A percentile compares a stretch with the other conserved stretches of the same genome.
These are phyloP conservation scores for Sparus aurata DNA, from an alignment of 2,797 vertebrate species.

Conservation along the genomic window DNA sequence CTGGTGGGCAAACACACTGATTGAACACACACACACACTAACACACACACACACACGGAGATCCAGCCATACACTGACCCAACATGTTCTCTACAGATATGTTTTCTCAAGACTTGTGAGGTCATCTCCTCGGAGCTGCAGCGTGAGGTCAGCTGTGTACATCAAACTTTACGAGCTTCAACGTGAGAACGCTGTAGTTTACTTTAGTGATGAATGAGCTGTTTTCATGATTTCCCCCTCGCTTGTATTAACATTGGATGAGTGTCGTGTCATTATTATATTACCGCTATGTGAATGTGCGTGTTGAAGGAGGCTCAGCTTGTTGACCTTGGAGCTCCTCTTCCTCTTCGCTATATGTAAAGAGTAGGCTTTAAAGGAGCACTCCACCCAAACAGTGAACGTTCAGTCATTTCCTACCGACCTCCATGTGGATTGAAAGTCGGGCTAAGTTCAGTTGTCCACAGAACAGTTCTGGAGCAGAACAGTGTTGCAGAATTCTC, in stretches of 20 bases:
- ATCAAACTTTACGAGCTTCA: constrained; percentile 13
- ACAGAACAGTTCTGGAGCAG: no score
- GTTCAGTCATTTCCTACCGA: no score
- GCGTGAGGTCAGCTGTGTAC: constrained; percentile 19
- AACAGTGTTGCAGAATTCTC: no score
- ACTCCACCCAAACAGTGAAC: no score
- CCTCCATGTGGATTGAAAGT: no score
- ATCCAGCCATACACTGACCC: neutral
- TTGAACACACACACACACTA: neutral
- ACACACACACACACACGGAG: neutral
- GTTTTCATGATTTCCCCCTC: constrained; percentile 36
- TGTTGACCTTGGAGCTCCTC: constrained; percentile 60
- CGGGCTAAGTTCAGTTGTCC: no score
- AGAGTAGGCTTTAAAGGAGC: no score
- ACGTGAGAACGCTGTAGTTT: constrained; percentile 1
- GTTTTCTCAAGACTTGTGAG: constrained; percentile 12
- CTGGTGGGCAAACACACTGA: neutral
- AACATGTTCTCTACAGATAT: constrained; percentile 21
- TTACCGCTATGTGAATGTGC: constrained; percentile 27
- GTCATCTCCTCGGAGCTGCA: neutral
- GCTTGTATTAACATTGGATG: constrained; percentile 32
- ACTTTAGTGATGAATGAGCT: constrained; percentile 46
- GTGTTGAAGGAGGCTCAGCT: constrained; percentile 41
- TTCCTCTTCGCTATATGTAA: neutral
- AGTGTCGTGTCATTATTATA: constrained; percentile 47